Conservation (phyloP, 2,113 vertebrate species). For the Lepus europaeus region DNA sequence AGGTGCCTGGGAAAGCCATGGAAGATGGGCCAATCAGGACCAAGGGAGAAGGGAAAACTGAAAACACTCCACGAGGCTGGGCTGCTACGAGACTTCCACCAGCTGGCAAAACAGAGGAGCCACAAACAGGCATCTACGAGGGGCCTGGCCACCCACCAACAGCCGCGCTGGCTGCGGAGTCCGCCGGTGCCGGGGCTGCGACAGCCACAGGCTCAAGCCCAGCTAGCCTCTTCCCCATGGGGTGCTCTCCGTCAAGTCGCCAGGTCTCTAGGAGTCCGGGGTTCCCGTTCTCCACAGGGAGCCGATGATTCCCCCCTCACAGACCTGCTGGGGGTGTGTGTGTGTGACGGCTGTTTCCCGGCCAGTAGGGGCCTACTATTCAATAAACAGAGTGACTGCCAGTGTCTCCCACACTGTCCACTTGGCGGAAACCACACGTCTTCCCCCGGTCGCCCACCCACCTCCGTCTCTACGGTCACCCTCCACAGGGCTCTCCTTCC, state of each 20-base stretch:
- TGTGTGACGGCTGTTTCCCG: too few species aligned
- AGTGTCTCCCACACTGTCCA: background rate
- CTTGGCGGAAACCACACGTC: background rate
- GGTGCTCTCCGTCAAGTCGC: background rate
- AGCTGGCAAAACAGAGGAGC: background rate
- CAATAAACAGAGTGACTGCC: background rate
- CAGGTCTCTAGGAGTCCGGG: background rate
- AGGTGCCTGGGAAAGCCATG: too few species aligned
- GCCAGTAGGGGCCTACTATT: background rate
- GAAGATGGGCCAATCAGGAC: background rate
- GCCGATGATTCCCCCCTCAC: background rate
- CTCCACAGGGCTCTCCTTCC: background rate
- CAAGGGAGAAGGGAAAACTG: background rate
- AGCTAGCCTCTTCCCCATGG: constrained; percentile 7
- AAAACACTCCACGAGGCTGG: background rate
- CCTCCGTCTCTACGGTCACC: background rate
- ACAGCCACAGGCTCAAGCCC: background rate
- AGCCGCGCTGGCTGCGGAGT: background rate
- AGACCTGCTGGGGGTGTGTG: too few species aligned
- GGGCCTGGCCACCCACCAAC: background rate
- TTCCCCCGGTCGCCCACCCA: too few species aligned
- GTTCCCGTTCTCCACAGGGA: background rate
- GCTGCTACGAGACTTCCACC: background rate
- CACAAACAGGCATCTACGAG: background rate
- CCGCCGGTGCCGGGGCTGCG: too few species aligned